Base-by-base conservation (phyloP, 2,888 invertebrate genomes). In the Sylvicola fuscatus region DNA sequence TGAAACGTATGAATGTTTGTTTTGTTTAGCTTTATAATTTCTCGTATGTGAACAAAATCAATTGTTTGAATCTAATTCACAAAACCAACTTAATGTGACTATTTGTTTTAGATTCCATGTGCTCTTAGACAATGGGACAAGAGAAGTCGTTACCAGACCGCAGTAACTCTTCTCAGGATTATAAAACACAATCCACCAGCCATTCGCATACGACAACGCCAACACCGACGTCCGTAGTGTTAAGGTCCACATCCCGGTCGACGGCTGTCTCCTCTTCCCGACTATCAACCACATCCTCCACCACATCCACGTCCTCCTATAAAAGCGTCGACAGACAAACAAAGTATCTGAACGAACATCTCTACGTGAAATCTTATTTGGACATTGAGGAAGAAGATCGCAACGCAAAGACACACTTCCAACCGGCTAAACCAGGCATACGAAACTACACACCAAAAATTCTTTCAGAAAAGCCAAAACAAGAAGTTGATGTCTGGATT, bases 401-500 rank as follows among this genome's bases (percentile, higher is more conserved):
- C 36, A 53, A 53, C 36, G 53, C 60, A 2, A 62, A 63, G 39
- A 54, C 56, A 17, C 50, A 51, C 45, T 62, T 53, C 52, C 59
- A 54, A 42, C 51, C 51, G 40, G 72, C 65, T 51, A 69, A 62
- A 44, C 65, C 60, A 37, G 69, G 74, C 33, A 71, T 77, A 43
- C 63, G 77, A 43, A 75, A 76, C 52, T 77, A 77, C 44, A 76
- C 72, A 14, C 77, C 77, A 14, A 77, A 76, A 52, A 72, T 73
- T 39, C 54, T 76, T 30, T 63, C 66, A 15, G 50, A 50, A 27
- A 41, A 42, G 35, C 17, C 54, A 14, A 61, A 62, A 48, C 60
- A 64, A 48, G 56, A 68, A 43, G 51, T 61, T 49, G 72, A 73
- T 43, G 67, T 68, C 54, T 74, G 75, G 74, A 72, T 72, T 54